Evolutionary conservation across 2,888 invertebrate species (phyloP).

Genomic region (Sisyra nigra): DNA sequence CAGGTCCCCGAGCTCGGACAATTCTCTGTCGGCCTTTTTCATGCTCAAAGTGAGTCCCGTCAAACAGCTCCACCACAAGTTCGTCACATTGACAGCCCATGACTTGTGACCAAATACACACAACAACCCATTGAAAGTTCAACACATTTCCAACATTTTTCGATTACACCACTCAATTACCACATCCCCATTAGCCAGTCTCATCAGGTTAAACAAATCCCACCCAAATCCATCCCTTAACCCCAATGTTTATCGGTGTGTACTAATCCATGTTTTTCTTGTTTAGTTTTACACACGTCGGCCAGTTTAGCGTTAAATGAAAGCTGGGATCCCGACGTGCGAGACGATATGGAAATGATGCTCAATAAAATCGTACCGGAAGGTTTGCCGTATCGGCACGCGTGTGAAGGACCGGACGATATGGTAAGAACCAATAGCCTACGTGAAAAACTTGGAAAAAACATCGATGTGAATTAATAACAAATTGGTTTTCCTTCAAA

Average conservation of each 20-base stretch:
- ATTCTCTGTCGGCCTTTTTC: conserved; percentile 89
- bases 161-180: too few species aligned
- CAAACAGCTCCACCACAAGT: too few species aligned
- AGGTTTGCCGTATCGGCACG: conserved; percentile 88
- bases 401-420: conserved; percentile 96
- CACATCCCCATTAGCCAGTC: too few species aligned
- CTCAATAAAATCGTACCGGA: conserved; percentile 97
- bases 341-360: conserved; percentile 99
- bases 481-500: too few species aligned
- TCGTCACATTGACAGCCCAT: too few species aligned
- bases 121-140: too few species aligned
- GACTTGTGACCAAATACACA: too few species aligned
- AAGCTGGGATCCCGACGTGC: conserved; percentile 95
- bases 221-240: background rate
- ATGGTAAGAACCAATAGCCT: conserved; percentile 54
- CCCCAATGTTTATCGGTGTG: background rate
- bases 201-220: too few species aligned
- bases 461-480: too few species aligned
- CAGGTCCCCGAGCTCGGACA: conserved; percentile 88
- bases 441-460: too few species aligned
- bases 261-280: background rate
- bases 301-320: conserved; percentile 95
- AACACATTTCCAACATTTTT: too few species aligned
- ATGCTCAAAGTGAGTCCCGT: conserved; percentile 82
- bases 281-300: conserved; percentile 90